These are phyloP conservation scores for Dolomedes plantarius DNA, from an alignment of 2,888 invertebrate genomes.

Conservation along the genomic window DNA sequence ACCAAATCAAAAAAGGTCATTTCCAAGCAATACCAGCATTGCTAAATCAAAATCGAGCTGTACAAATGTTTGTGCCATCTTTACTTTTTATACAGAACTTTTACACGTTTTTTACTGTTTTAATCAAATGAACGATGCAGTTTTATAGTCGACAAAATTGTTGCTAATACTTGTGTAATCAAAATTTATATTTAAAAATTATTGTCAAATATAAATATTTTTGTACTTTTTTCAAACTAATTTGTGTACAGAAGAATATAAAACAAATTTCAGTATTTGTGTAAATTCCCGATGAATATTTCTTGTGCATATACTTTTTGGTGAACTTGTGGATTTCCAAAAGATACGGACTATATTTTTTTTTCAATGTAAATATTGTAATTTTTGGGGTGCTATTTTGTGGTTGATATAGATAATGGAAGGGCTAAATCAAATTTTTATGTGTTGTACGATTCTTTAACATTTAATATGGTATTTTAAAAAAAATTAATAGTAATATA, in stretches of 20 bases:
- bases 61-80: slow-evolving; percentile 60
- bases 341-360: neutral
- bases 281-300: neutral
- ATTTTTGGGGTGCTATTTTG: slow-evolving; percentile 16
- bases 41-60: slow-evolving; percentile 21
- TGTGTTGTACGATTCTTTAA: neutral
- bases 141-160: neutral
- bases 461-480: slow-evolving; percentile 25
- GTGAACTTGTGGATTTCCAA: too few relatives aligned
- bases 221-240: too few relatives aligned
- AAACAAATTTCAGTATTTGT: too few relatives aligned
- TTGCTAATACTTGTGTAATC: neutral
- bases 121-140: slow-evolving; percentile 26
- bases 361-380: slow-evolving; percentile 50
- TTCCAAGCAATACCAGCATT: too few relatives aligned
- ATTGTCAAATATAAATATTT: too few relatives aligned
- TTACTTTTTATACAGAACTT: slow-evolving; percentile 61
- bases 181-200: neutral
- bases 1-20: too few relatives aligned
- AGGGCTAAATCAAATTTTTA: slow-evolving; percentile 14
- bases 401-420: neutral
- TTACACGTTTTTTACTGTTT: slow-evolving; percentile 27
- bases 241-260: too few relatives aligned
- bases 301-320: neutral
- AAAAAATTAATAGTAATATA: slow-evolving; percentile 51